These are phyloP conservation scores for Epizoanthus stellaris DNA, from an alignment of 92 coral and sea anemone genomes.

Conservation along the genomic window DNA sequence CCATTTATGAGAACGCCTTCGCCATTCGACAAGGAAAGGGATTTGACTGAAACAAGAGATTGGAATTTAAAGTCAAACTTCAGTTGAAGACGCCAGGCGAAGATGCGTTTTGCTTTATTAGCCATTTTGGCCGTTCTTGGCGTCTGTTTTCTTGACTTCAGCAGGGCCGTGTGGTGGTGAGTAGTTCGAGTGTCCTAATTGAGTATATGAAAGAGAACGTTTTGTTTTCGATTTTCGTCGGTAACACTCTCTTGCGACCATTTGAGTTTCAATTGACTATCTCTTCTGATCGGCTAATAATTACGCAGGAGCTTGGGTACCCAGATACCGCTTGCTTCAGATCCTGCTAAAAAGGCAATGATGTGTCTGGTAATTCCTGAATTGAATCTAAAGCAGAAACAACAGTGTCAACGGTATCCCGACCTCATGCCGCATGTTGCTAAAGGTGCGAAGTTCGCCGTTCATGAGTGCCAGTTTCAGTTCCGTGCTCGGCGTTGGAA, in stretches of 20 bases:
- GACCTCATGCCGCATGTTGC: slow-evolving; percentile 88
- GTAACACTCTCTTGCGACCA: slow-evolving; percentile 27
- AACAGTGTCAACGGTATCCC: slow-evolving; percentile 86
- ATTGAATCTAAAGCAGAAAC: slow-evolving; percentile 86
- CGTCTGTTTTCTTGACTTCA: slow-evolving; percentile 53
- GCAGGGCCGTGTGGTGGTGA: slow-evolving; percentile 88
- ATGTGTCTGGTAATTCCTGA: slow-evolving; percentile 81
- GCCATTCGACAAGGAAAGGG: slow-evolving; percentile 37
- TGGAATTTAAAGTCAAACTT: slow-evolving; percentile 44
- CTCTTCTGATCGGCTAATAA: slow-evolving; percentile 31
- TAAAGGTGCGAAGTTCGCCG: slow-evolving; percentile 87
- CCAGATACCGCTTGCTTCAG: slow-evolving; percentile 75
- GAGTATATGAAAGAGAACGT: slow-evolving; percentile 39
- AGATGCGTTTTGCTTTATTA: slow-evolving; percentile 56
- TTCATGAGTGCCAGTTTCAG: slow-evolving; percentile 87
- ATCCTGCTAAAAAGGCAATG: slow-evolving; percentile 78
- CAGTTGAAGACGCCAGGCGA: slow-evolving; percentile 24
- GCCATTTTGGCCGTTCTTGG: slow-evolving; percentile 48
- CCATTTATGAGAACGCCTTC: slow-evolving; percentile 37
- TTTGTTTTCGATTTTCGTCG: slow-evolving; percentile 25
- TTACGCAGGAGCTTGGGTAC: slow-evolving; percentile 85
- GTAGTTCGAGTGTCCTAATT: slow-evolving; percentile 51
- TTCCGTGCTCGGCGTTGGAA: slow-evolving; percentile 95
- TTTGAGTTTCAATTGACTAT: slow-evolving; percentile 32
- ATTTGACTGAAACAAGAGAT: slow-evolving; percentile 41